Percentiles rank a stretch among this genome's conserved stretches.
These are phyloP conservation scores for Anableps anableps DNA, from an alignment of 2,797 vertebrate genomes.

Conservation along the genomic window DNA sequence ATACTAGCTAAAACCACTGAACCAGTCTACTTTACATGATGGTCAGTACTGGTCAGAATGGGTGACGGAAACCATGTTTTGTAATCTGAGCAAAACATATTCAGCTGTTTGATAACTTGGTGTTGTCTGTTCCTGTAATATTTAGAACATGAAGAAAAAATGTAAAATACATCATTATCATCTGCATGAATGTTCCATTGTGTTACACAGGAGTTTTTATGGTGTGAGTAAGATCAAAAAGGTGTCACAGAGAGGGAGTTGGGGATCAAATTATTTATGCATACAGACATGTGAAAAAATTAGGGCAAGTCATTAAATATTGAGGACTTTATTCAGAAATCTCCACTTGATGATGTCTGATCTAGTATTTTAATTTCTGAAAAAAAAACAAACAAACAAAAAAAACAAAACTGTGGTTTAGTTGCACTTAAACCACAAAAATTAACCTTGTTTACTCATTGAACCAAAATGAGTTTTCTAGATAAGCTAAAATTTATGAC, in stretches of 20 bases:
- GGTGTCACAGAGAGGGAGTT: slow-evolving; percentile 6
- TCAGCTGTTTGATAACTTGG: not conserved
- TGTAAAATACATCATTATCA: not conserved
- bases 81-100: not conserved
- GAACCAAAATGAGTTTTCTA: not conserved
- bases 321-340: not conserved
- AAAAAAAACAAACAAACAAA: no score
- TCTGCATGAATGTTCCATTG: not conserved
- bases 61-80: not conserved
- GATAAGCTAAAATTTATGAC: not conserved
- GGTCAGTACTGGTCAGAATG: not conserved
- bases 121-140: not conserved
- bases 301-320: not conserved
- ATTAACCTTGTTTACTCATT: not conserved
- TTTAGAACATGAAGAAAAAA: not conserved
- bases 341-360: not conserved
- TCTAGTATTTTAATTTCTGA: not conserved
- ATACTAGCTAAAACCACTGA: not conserved
- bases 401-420: no score
- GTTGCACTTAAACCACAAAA: not conserved
- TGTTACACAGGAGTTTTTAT: not conserved
- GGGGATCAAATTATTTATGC: slow-evolving; percentile 4
- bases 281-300: slow-evolving; percentile 1
- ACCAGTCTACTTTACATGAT: not conserved
- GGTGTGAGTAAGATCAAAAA: slow-evolving; percentile 2